phyloP scores from a whole-genome alignment of 2,797 vertebrate species.

The Coccyzus lansbergi region DNA sequence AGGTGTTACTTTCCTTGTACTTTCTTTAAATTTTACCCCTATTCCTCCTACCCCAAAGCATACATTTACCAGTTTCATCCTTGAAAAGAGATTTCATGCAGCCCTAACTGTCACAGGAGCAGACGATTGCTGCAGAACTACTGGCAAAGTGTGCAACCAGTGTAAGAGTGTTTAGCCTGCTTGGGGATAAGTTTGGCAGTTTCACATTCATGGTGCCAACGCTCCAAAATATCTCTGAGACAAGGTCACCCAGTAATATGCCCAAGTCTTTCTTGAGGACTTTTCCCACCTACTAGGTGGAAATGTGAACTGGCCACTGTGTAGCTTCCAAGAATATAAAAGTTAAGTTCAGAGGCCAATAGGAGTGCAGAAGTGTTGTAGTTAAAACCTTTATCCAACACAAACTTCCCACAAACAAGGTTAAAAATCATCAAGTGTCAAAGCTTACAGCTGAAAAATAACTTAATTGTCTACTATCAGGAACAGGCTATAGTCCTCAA shows the following conservation, averaged over 20 bases:
- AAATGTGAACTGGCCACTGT: background rate
- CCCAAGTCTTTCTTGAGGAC: background rate
- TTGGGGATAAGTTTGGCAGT: background rate
- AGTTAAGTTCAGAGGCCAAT: background rate
- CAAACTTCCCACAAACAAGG: background rate
- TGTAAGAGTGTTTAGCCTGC: background rate
- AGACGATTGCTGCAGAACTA: background rate
- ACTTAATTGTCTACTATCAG: background rate
- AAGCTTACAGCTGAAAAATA: background rate
- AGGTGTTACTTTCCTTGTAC: background rate
- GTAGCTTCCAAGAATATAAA: background rate
- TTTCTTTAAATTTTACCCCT: background rate
- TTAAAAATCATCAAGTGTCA: background rate
- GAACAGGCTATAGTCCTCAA: background rate
- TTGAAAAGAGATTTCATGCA: background rate
- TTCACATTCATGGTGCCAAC: background rate
- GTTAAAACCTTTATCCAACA: background rate
- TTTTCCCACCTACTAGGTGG: background rate
- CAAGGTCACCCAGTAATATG: background rate
- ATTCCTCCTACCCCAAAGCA: background rate
- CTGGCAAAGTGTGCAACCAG: background rate
- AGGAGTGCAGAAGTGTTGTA: background rate
- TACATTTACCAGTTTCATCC: background rate
- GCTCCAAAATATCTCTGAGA: background rate
- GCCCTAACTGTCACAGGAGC: background rate